Evolutionary conservation across 2,888 invertebrate species (phyloP), one percentile per base, ranked within the genome.

Genomic region (Altica lythri): DNA sequence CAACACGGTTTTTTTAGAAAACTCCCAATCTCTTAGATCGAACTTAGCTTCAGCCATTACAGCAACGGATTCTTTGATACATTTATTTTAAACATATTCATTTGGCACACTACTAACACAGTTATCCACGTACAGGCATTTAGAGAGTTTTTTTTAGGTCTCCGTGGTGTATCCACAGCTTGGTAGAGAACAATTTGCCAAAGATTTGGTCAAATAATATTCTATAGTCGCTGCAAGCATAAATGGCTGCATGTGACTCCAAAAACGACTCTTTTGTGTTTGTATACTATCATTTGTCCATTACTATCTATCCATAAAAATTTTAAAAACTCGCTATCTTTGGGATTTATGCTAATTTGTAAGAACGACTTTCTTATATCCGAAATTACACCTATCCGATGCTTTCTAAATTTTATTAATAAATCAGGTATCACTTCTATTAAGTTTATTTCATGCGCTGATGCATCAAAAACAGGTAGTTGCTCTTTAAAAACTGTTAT

Each of bases 351-450:
- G 29, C 53, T 55, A n/a, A 72, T 68, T 58, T 68, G 69, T 10
- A 68, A 52, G 53, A 72, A 72, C 1, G 69, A 70, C 42, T 68
- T 67, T 10, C 56, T 25, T 2, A 73, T 70, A 52, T 70, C 68
- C 4, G 67, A 45, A 2, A 60, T 49, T 1, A 65, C 59, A 4
- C 64, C 69, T 40, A 65, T 52, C 35, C 46, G 55, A 18, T 46
- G 19, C 6, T 48, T 16, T 9, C 62, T 47, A 54, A 68, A 67
- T 37, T 49, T 38, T 18, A 44, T 14, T 5, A 52, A 53, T n/a
- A 58, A 55, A 4, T 35, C 6, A 22, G 52, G 52, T 42, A 64
- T 64, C 22, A 49, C 16, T 19, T 62, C 57, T 12, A 48, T 48
- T 5, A 48, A n/a, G 18, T 59, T 55, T 40, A 16, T 49, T 13